These are phyloP conservation scores for Drosophila punjabiensis DNA, from an alignment of 1,140 invertebrate genomes.

Conservation along the genomic window DNA sequence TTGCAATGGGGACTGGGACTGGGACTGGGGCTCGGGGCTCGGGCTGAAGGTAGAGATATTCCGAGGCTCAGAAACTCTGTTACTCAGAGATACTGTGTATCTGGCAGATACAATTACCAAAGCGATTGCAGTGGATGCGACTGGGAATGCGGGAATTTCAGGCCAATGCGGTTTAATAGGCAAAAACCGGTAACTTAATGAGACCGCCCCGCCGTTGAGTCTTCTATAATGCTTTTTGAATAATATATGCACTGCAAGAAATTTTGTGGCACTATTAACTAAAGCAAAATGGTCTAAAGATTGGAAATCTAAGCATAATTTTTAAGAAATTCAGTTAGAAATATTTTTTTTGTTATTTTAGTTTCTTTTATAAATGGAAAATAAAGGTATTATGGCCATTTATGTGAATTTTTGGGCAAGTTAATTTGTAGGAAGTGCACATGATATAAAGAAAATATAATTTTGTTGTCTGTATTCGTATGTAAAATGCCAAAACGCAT, in stretches of 20 bases:
- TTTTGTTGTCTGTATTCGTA: not conserved
- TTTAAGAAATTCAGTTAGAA: not conserved
- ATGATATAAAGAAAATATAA: not conserved
- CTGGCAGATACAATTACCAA: slow-evolving; percentile 63
- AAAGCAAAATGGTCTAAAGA: not conserved
- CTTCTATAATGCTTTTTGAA: slow-evolving; percentile 54
- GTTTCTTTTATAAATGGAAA: not conserved
- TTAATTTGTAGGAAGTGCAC: not conserved
- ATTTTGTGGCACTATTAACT: not conserved
- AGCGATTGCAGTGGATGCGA: slow-evolving; percentile 47
- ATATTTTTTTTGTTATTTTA: not conserved
- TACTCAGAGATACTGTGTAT: slow-evolving; percentile 36
- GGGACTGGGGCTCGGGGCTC: not conserved
- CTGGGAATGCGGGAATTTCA: slow-evolving; percentile 60
- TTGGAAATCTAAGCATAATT: not conserved
- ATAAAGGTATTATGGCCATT: not conserved
- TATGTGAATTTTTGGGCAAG: not conserved
- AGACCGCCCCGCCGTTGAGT: slow-evolving; percentile 15
- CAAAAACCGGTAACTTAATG: slow-evolving; percentile 70
- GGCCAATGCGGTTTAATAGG: slow-evolving; percentile 58
- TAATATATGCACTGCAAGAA: slow-evolving; percentile 1
- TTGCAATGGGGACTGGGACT: slow-evolving; percentile 33
- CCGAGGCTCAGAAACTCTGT: slow-evolving; percentile 17
- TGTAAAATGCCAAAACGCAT: slow-evolving; percentile 50
- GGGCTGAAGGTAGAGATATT: not conserved